phyloP scores from a whole-genome alignment of 2,888 invertebrate species.

The Apocheima hispidaria region DNA sequence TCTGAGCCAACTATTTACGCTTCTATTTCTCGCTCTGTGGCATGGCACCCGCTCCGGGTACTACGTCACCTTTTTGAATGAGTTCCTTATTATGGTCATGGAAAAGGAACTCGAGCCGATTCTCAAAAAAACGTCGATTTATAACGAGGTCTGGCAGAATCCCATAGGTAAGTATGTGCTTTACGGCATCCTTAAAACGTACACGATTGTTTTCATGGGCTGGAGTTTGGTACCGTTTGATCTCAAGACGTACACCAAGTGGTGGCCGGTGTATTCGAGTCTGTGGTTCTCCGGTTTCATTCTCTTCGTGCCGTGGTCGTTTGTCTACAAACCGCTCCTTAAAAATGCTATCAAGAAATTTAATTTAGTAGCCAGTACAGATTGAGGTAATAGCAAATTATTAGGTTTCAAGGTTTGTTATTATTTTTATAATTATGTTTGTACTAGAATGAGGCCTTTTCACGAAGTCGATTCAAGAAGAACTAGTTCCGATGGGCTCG shows the following conservation, averaged over 20 bases:
- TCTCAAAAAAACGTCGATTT: conserved; percentile 79
- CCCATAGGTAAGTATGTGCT: conserved; percentile 71
- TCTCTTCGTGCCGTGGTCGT: conserved; percentile 88
- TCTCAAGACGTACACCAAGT: conserved; percentile 89
- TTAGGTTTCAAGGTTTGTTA: too few relatives aligned
- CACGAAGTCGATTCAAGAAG: too few relatives aligned
- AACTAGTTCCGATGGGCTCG: too few relatives aligned
- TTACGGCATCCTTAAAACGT: conserved; percentile 88
- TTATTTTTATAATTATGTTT: too few relatives aligned
- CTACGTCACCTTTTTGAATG: conserved; percentile 96
- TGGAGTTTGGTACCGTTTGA: conserved; percentile 92
- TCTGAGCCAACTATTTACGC: conserved; percentile 92
- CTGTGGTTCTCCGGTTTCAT: conserved; percentile 90
- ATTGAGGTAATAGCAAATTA: too few relatives aligned
- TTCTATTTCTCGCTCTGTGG: conserved; percentile 97
- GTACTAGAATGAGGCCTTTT: too few relatives aligned
- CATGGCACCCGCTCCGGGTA: conserved; percentile 98
- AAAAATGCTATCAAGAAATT: conserved; percentile 39
- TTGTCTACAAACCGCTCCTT: conserved; percentile 83
- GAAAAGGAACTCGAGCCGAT: conserved; percentile 91
- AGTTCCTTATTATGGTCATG: conserved; percentile 94
- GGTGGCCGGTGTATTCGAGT: conserved; percentile 87
- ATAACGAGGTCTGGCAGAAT: conserved; percentile 76
- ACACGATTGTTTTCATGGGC: conserved; percentile 93
- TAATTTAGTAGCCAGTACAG: background rate